phyloP scores from a whole-genome alignment of 2,797 vertebrate genomes.

The Halcyon chelicuti region DNA sequence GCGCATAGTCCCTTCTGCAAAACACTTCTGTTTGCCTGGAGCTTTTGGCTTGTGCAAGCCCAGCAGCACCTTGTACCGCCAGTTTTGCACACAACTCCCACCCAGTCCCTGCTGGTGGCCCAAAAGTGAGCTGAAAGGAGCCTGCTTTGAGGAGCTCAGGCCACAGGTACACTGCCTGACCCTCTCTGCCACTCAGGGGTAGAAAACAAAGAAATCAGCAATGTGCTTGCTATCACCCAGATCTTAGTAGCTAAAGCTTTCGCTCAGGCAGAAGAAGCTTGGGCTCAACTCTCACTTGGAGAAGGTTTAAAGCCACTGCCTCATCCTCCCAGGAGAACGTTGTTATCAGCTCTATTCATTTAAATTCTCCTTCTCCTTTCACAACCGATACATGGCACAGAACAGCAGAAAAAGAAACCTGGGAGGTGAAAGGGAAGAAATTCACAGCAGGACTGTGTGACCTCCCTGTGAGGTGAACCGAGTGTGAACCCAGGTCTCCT shows the following conservation, averaged over 20 bases:
- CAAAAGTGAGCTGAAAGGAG: background rate
- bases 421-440: background rate
- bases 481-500: background rate
- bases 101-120: background rate
- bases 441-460: background rate
- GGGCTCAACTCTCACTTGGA: background rate
- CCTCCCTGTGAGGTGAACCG: background rate
- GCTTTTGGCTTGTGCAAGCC: background rate
- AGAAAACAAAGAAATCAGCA: background rate
- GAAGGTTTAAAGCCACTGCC: background rate
- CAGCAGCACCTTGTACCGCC: background rate
- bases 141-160: background rate
- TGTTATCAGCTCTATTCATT: background rate
- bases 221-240: background rate
- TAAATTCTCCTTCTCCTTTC: background rate
- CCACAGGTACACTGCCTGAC: accelerated
- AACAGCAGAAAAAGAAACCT: background rate
- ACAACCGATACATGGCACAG: background rate
- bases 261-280: background rate
- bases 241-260: background rate
- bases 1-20: background rate
- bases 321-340: background rate
- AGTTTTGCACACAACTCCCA: background rate
- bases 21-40: background rate
- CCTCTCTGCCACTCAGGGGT: background rate